Evolutionary conservation across 2,113 vertebrate species (phyloP), one percentile per base, ranked within the genome.

Genomic region (Arothron firmamentum): DNA sequence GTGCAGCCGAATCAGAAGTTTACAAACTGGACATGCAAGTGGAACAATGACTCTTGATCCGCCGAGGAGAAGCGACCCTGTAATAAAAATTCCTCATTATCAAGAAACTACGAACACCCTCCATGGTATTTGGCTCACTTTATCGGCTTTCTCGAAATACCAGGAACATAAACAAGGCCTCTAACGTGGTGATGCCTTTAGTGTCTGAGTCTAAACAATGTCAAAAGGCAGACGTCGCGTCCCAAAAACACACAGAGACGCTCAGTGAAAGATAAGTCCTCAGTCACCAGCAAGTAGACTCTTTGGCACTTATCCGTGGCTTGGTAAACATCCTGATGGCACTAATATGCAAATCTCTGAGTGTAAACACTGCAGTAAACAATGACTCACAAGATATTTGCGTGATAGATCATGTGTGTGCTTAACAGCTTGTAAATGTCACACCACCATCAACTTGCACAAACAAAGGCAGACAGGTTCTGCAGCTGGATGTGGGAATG

Each of bases 301-400:
- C 34, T 42, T 10, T 1, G 20, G 23, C 9, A n/a, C 14, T 14
- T 23, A 46, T 14, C 19, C 28, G 8, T 19, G 34, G 17, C 34
- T 60, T 6, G 20, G 53, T 20, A 63, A 43, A 71, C 49, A 65
- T 43, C 31, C 55, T 43, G 25, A 62, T 2, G 9, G 23, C 56
- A 20, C 11, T 56, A 31, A 59, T 7, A 73, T 73, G 62, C 59
- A 72, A 77, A 74, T 62, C 11, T 17, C 28, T 12, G 19, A 49
- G 47, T 52, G 55, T 41, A 75, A 53, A 79, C 52, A 46, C 16
- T 1, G 10, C 1, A 1, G 60, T 56, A 55, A 52, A 65, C 38
- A 68, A 47, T 18, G 7, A 52, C 25, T 56, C 15, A 38, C 34
- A 21, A 56, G 23, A 31, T 11, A 50, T 58, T 61, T 63, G 52